Evolutionary conservation across 23 tunicate genomes (phyloP), one percentile per base, ranked within the genome.

Genomic region (Ciona savignyi): DNA sequence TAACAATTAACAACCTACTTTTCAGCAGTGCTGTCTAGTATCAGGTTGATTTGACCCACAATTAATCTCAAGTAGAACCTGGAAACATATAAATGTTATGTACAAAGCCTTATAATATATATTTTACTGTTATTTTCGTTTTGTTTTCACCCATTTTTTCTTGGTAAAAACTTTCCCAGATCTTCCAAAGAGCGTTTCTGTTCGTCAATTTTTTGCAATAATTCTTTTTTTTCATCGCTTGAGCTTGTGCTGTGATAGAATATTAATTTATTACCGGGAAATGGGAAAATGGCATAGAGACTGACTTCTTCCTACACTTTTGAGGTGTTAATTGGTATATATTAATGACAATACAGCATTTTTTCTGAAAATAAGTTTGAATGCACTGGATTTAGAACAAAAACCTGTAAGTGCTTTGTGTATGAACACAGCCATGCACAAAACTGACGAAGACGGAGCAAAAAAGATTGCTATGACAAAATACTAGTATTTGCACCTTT

Each of bases 31-130:
- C 75, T 83, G 84, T 95, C 84, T 28, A 85, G 67, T 31, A 72
- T 84, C 80, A 95, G 34, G 72, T 88, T 88, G 31, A 95, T 60
- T 79, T 95, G 91, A 0, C 99, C 99, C 25, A 95, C 96, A 76
- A 95, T 95, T 19, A 95, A 81, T 48, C 85, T 48, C 51, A 95
- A 78, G 83, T 95, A 95, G 70, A 82, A 82, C 70, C 99, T 89
- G 69, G 32, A 83, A 34, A 25, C 27, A 29, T 33, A 9, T n/a
- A 70, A 20, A 70, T 4, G 33, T 9, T 24, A 25, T 63, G 15
- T 62, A 29, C 3, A n/a, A n/a, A n/a, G n/a, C n/a, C n/a, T 11
- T 20, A 49, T 49, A 20, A 15, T 49, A 49, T 49, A 49, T 49
- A 49, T 49, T 11, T 49, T 49, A 49, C 20, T 49, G 15, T 49